Base-by-base conservation (phyloP, 2,797 vertebrate species). In the Benthosema pterotum region DNA sequence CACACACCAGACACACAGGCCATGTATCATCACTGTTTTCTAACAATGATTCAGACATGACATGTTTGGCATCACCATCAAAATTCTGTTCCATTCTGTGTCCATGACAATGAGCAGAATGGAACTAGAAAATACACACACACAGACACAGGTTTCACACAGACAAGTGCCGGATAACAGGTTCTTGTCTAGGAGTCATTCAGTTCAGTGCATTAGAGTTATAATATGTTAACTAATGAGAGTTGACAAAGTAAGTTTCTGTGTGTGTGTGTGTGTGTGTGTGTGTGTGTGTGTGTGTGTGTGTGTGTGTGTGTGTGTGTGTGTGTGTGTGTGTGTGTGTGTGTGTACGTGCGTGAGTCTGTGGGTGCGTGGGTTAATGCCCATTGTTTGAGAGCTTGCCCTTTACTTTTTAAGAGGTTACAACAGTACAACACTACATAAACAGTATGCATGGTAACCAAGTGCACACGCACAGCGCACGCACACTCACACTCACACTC, bases 241-340 rank as follows among this genome's bases (percentile, higher is more conserved):
- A 11, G 17, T 80, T 77, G 52, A 70, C 28, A 7, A 68, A 65
- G 78, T 42, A 62, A 63, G 60, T 57, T 28, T 52, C 22, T 14
- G 22, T 16, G 19, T 52, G 50, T 64, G 19, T 51, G 14, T 49
- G 42, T 19, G 16, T 50, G 6, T 17, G 11, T 50, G 48, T 17
- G 8, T 51, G 17, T 2, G 5, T 50, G n/a, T 56, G 58, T 16
- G 25, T 11, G 25, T n/a, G 19, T 11, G 14, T 7, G 32, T 38
- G 32, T 6, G 32, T 9, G 32, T 38, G 7, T 11, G 32, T 38
- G 32, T 9, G 32, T 6, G 43, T 3, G 43, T 13, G 3, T 2
- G 22, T 25, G 22, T 25, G 22, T 5, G 22, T 25, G 22, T 25
- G 2, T 22, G 19, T 22, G 19, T 22, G 19, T 22, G 19, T 4